Evolutionary conservation across 2,797 vertebrate genomes (phyloP).

Genomic region (Pantherophis vulpinus): DNA sequence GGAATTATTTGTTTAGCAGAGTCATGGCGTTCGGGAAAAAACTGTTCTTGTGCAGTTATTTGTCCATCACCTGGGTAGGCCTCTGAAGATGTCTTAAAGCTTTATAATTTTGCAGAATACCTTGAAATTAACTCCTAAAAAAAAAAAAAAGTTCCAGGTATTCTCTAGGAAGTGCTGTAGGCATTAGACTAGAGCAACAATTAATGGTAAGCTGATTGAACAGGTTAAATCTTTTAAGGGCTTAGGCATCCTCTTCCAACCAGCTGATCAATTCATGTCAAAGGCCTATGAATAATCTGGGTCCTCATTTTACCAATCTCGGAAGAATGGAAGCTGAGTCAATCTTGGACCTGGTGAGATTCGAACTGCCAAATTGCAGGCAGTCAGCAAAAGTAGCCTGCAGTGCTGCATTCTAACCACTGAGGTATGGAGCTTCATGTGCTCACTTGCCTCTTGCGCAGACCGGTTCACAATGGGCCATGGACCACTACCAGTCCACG

Average conservation of each 20-base stretch:
- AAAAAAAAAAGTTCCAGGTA: neutral
- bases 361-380: too few relatives aligned
- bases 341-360: too few relatives aligned
- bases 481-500: neutral
- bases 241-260: neutral
- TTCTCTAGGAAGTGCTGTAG: neutral
- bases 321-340: too few relatives aligned
- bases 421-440: neutral
- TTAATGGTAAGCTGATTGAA: neutral
- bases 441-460: neutral
- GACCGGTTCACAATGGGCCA: neutral
- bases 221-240: neutral
- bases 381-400: too few relatives aligned
- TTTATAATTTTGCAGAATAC: neutral
- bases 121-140: neutral
- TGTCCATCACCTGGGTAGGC: neutral
- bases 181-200: neutral
- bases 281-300: neutral
- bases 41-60: neutral
- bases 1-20: too few relatives aligned
- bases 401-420: too few relatives aligned
- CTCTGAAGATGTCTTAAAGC: neutral
- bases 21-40: too few relatives aligned
- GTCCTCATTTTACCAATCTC: too few relatives aligned
- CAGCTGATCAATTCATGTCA: neutral